Conservation (phyloP, 2,113 vertebrate species). For the Thermophis baileyi region DNA sequence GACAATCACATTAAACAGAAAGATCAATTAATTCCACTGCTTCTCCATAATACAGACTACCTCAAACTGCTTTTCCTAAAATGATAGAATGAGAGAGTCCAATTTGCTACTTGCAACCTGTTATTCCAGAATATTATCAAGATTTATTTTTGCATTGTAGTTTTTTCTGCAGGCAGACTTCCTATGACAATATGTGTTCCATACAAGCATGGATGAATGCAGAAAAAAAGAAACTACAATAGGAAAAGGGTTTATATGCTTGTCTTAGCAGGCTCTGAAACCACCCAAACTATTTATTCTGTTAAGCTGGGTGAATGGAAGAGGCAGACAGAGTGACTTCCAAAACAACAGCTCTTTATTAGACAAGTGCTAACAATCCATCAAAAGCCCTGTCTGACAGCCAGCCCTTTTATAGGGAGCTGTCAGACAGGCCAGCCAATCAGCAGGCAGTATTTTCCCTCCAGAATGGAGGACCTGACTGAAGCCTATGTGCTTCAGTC, state of each 20-base stretch:
- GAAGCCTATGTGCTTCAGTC: too few species aligned
- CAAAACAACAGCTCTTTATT: too few species aligned
- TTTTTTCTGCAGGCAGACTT: background rate
- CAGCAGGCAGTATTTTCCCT: too few species aligned
- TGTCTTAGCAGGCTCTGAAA: background rate
- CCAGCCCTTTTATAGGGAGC: too few species aligned
- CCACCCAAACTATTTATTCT: slow-evolving; percentile 11
- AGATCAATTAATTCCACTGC: background rate
- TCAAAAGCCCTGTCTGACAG: too few species aligned
- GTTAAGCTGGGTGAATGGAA: too few species aligned
- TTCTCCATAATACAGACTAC: background rate
- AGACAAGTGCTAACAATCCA: too few species aligned
- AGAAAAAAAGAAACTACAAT: background rate
- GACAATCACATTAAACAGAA: background rate
- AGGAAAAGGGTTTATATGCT: background rate
- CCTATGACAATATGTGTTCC: background rate
- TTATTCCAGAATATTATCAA: background rate
- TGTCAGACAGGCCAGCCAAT: too few species aligned
- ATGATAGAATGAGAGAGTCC: background rate
- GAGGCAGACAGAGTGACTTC: too few species aligned
- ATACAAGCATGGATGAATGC: background rate
- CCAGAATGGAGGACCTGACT: too few species aligned
- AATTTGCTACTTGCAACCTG: background rate
- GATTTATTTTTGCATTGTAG: background rate
- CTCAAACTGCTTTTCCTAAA: background rate